phyloP scores from a whole-genome alignment of 2,797 vertebrate genomes.

The Apogon talboti region DNA sequence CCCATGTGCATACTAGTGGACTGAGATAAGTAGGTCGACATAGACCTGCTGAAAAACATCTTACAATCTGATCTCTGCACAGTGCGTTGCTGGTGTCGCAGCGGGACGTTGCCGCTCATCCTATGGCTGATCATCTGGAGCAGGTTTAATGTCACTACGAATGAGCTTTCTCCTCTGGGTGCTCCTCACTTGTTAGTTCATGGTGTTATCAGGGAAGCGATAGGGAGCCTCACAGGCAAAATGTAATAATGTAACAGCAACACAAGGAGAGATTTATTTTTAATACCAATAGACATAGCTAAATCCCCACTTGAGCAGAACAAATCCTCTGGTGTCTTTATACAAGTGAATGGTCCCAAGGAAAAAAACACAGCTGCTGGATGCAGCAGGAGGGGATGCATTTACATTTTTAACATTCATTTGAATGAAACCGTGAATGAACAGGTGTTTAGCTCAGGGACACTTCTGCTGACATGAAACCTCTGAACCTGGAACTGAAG shows the following conservation, averaged over 20 bases:
- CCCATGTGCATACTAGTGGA: constrained; percentile 37
- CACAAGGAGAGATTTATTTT: constrained; percentile 78
- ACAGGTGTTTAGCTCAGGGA: constrained; percentile 42
- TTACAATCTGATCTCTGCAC: constrained; percentile 68
- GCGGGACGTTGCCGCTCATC: constrained; percentile 47
- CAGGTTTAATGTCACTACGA: constrained; percentile 55
- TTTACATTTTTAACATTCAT: constrained; percentile 46
- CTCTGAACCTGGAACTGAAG: constrained; percentile 6
- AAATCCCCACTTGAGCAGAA: constrained; percentile 74
- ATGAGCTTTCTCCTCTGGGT: constrained; percentile 47
- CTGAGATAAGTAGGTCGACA: constrained; percentile 63
- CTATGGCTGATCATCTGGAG: constrained; percentile 61
- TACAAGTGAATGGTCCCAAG: constrained; percentile 48
- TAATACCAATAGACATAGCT: constrained; percentile 74
- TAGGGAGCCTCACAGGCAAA: constrained; percentile 56
- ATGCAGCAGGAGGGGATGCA: constrained; percentile 16
- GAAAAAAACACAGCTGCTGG: constrained; percentile 44
- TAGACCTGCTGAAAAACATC: constrained; percentile 60
- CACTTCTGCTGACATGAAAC: constrained; percentile 20
- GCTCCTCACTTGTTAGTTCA: constrained; percentile 48
- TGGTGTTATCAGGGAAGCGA: constrained; percentile 40
- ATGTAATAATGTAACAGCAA: constrained; percentile 68
- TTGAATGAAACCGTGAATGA: constrained; percentile 19
- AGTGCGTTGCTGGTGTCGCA: constrained; percentile 12
- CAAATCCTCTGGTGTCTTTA: constrained; percentile 72